A percentile compares a stretch with the other conserved stretches of the same genome.
phyloP scores from a whole-genome alignment of 2,888 invertebrate species.

The Colletes collaris region DNA sequence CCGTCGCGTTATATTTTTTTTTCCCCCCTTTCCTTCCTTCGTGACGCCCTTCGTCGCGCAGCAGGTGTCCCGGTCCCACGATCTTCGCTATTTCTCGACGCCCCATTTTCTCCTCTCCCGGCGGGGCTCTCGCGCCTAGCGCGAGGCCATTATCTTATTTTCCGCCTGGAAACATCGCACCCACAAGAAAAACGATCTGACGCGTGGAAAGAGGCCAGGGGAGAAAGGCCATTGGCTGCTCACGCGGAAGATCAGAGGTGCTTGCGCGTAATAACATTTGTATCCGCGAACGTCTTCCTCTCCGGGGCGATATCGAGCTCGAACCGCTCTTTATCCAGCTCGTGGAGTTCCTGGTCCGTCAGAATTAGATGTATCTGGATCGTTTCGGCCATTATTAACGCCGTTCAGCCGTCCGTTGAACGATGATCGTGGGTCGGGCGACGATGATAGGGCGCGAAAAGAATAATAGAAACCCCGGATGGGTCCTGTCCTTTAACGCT shows the following conservation, averaged over 20 bases:
- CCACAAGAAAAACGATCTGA: conserved; percentile 80
- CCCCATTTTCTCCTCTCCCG: conserved; percentile 69
- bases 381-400: conserved; percentile 3
- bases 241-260: conserved; percentile 68
- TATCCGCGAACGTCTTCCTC: conserved; percentile 59
- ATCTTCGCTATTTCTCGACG: conserved; percentile 74
- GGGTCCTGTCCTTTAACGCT: not conserved
- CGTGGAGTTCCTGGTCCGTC: conserved; percentile 15
- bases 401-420: not conserved
- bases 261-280: conserved; percentile 70
- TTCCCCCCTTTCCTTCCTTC: conserved; percentile 12
- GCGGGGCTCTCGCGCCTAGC: conserved; percentile 75
- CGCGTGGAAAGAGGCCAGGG: conserved; percentile 42
- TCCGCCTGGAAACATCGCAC: conserved; percentile 81
- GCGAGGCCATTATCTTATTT: conserved; percentile 82
- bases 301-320: conserved; percentile 42
- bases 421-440: not conserved
- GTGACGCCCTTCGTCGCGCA: conserved; percentile 50
- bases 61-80: conserved; percentile 78
- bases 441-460: not conserved
- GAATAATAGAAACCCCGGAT: not conserved
- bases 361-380: conserved; percentile 27
- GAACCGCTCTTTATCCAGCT: conserved; percentile 35
- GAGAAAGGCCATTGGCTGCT: conserved; percentile 60
- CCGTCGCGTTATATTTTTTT: conserved; percentile 58